Evolutionary conservation across 2,888 invertebrate genomes (phyloP), one percentile per base, ranked within the genome.

Genomic region (Pteria penguin): DNA sequence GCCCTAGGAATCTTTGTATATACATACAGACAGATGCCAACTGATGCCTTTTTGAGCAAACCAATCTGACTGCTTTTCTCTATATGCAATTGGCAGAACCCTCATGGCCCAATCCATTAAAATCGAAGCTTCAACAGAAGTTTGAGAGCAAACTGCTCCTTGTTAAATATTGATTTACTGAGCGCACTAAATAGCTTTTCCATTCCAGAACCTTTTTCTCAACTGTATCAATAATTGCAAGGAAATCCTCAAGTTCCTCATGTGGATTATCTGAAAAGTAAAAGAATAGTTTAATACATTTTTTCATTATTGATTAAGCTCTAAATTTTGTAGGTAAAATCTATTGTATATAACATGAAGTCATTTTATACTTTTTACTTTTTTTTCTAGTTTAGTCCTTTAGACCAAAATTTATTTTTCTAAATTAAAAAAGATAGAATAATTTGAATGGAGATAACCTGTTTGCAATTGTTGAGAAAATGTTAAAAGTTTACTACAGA

Each of bases 91-190:
- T 62, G 62, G 62, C 29, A 62, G 24, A 31, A 62, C 27, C 62
- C 31, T 62, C 62, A 62, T 65, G 4, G 65, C 65, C 65, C 65
- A 65, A 32, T 65, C 65, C 45, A 65, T 24, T 22, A 45, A 36
- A 0, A 65, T 4, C 4, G 45, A 18, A 22, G 26, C 26, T 31
- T 65, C 65, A 22, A 33, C 65, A 65, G 4, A 26, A n/a, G 24
- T 27, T 18, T 36, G 14, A 36, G 8, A 65, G 36, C 32, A 8
- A 5, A 5, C 22, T 5, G 4, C 18, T 36, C 36, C 65, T 65
- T 8, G 65, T 1, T 33, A 18, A 18, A 45, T 65, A 22, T 18
- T 65, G 65, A 45, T 65, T 65, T 32, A 45, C n/a, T 18, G 24
- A 27, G n/a, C 62, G n/a, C 29, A 32, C 32, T 14, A 62, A 31